Percentiles rank a stretch among this genome's conserved stretches.
phyloP scores from a whole-genome alignment of 2,888 invertebrate species.

The Mythimna impura region DNA sequence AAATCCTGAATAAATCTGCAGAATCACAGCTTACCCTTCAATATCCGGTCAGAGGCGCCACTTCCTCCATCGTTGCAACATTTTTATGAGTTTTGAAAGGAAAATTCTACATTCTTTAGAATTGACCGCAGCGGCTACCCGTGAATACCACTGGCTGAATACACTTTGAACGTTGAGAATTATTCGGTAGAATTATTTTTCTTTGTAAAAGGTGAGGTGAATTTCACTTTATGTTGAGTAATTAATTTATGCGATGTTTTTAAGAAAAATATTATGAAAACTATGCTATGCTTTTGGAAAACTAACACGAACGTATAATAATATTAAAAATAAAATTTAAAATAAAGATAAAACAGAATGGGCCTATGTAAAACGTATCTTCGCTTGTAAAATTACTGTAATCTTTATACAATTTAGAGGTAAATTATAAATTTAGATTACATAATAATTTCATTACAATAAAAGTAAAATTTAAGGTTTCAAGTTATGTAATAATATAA shows the following conservation, averaged over 20 bases:
- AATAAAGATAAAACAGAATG: too few relatives aligned
- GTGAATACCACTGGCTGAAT: conserved; percentile 60
- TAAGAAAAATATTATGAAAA: conserved; percentile 10
- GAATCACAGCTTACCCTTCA: conserved; percentile 69
- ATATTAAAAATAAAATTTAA: neutral
- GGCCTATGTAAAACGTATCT: too few relatives aligned
- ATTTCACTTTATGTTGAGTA: conserved; percentile 13
- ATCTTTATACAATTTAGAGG: too few relatives aligned
- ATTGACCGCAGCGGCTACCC: conserved; percentile 58
- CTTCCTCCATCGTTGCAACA: conserved; percentile 65
- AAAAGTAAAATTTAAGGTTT: too few relatives aligned
- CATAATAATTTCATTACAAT: too few relatives aligned
- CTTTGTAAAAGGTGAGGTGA: conserved; percentile 24
- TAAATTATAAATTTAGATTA: too few relatives aligned
- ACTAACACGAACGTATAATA: neutral
- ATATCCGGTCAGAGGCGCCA: conserved; percentile 71
- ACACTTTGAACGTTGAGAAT: conserved; percentile 53
- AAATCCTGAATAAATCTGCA: conserved; percentile 18
- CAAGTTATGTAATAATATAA: too few relatives aligned
- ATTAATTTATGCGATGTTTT: conserved; percentile 20
- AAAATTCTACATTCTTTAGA: conserved; percentile 70
- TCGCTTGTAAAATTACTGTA: too few relatives aligned
- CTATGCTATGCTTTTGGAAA: neutral
- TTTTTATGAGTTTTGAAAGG: conserved; percentile 66
- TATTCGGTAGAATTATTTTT: conserved; percentile 53